Base-by-base conservation (phyloP, 2,113 vertebrate species). In the Plestiodon gilberti region DNA sequence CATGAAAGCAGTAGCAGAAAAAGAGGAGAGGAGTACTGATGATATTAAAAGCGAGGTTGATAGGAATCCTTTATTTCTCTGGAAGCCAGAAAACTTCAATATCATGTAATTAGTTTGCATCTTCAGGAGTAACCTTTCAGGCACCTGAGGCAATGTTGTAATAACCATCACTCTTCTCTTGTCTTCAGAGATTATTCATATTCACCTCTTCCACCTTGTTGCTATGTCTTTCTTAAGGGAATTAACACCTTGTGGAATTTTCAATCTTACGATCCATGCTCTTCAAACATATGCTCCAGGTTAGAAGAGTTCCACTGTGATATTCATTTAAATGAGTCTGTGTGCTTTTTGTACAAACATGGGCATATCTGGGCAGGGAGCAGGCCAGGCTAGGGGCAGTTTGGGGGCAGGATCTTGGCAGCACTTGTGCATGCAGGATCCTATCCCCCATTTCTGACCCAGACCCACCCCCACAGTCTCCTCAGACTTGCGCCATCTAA, bases 91-190 rank as follows among this genome's bases (percentile, higher is more conserved):
- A 84, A 65, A 35, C 13, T 85, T 88, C 88, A 87, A n/a, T 85
- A 2, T 2, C 15, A 43, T 83, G 78, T 85, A 90, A 92, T 94
- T 85, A 85, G 65, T 78, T 85, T 82, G 62, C 70, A 88, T 57
- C 80, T 83, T 40, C 73, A 82, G 90, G 76, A 94, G 76, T 57
- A 89, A 52, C 87, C 82, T 86, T 65, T 55, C 64, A 82, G 81
- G 11, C 33, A 87, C 78, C 84, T 18, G 82, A 79, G 87, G 85
- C 75, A 88, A 67, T 17, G 0, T 0, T 64, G 69, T 52, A 18
- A 82, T 18, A 78, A 78, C 89, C 89, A 25, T 88, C 82, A 55
- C 76, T 1, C 0, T 18, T 43, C 38, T 74, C 85, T 0, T 70
- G 77, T 25, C 67, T 62, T 80, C 35, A 87, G 59, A 33, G 79